Percentiles rank a stretch among this genome's conserved stretches.
phyloP scores from a whole-genome alignment of 2,888 invertebrate genomes.

The Therioaphis trifolii region DNA sequence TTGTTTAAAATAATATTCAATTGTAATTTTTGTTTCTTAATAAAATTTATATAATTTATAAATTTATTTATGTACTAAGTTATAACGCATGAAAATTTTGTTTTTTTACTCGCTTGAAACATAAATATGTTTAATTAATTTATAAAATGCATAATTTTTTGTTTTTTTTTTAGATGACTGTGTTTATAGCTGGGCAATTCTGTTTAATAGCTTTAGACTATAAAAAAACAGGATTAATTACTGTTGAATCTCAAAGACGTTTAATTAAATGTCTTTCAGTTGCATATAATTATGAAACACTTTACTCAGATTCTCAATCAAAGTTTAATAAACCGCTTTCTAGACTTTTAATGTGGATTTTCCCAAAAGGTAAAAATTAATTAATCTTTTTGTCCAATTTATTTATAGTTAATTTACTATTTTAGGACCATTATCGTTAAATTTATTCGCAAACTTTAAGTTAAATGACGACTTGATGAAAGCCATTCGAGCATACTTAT shows the following conservation, averaged over 20 bases:
- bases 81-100: no score
- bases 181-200: slow-evolving; percentile 51
- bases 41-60: no score
- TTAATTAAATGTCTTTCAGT: slow-evolving; percentile 49
- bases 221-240: slow-evolving; percentile 39
- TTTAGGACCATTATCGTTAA: slow-evolving; percentile 39
- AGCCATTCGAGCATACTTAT: slow-evolving; percentile 50
- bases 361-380: slow-evolving; percentile 46
- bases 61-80: no score
- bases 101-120: no score
- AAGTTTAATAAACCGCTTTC: slow-evolving; percentile 49
- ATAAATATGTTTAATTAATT: no score
- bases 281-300: slow-evolving; percentile 48
- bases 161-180: slow-evolving; percentile 46
- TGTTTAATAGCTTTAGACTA: slow-evolving; percentile 47
- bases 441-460: slow-evolving; percentile 38
- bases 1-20: no score
- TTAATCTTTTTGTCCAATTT: background rate
- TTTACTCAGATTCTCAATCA: slow-evolving; percentile 46
- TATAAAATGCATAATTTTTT: no score
- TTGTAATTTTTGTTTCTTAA: no score
- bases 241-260: slow-evolving; percentile 31
- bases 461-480: slow-evolving; percentile 16
- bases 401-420: slow-evolving; percentile 11
- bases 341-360: slow-evolving; percentile 51